Conservation (phyloP, 2,797 vertebrate genomes). For the Pantherophis alleghaniensis region DNA sequence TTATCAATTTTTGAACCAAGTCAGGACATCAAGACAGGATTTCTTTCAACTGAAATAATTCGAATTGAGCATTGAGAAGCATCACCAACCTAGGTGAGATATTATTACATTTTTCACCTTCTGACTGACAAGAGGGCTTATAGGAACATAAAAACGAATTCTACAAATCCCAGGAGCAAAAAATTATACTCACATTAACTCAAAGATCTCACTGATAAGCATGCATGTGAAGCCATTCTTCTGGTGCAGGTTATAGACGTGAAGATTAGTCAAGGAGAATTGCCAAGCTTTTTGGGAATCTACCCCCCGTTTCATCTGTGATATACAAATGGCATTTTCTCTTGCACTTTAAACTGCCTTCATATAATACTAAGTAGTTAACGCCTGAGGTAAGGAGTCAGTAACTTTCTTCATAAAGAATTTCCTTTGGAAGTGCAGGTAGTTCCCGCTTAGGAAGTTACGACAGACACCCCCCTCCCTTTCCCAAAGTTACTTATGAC, state of each 20-base stretch:
- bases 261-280: slow-evolving; percentile 76
- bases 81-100: neutral
- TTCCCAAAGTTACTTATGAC: neutral
- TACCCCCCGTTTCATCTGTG: neutral
- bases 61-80: neutral
- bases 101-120: neutral
- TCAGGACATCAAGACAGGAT: neutral
- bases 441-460: neutral
- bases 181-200: slow-evolving; percentile 87
- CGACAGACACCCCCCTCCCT: neutral
- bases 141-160: neutral
- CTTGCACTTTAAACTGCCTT: neutral
- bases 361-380: neutral
- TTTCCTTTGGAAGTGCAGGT: neutral
- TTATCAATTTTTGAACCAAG: neutral
- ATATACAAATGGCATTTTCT: neutral
- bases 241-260: slow-evolving; percentile 98
- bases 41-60: neutral
- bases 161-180: neutral
- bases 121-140: neutral
- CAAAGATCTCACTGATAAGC: slow-evolving; percentile 95
- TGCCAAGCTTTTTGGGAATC: neutral
- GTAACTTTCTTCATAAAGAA: neutral
- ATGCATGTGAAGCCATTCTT: slow-evolving; percentile 99
- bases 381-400: neutral